These are phyloP conservation scores for Drosophila mulleri DNA, from an alignment of 2,888 invertebrate genomes.

Conservation along the genomic window DNA sequence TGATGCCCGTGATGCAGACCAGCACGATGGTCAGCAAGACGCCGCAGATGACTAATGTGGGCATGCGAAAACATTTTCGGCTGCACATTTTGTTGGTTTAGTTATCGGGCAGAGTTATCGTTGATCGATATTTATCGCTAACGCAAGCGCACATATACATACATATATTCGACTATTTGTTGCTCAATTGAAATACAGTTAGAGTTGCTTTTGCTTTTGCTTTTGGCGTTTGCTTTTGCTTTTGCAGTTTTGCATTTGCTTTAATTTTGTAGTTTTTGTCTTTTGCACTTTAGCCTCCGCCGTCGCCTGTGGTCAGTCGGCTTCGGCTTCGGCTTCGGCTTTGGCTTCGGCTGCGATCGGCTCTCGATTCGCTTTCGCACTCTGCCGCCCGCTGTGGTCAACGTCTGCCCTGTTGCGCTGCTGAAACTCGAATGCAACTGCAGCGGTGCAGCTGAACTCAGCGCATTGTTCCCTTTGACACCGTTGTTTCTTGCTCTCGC, in stretches of 20 bases:
- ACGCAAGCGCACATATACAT: background rate
- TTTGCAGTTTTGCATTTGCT: background rate
- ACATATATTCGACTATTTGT: too few species aligned
- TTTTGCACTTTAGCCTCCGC: conserved; percentile 31
- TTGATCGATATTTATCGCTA: conserved; percentile 15
- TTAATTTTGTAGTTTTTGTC: conserved; percentile 12
- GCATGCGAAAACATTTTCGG: conserved; percentile 84
- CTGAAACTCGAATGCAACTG: conserved; percentile 70
- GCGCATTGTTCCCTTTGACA: conserved; percentile 47
- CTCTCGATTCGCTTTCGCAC: conserved; percentile 40
- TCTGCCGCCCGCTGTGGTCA: conserved; percentile 38
- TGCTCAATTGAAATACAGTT: background rate
- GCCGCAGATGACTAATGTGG: conserved; percentile 84
- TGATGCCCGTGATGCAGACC: conserved; percentile 86
- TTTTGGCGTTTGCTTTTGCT: background rate
- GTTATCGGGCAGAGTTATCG: conserved; percentile 12
- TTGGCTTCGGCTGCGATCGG: conserved; percentile 11
- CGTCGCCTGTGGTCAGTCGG: conserved; percentile 18
- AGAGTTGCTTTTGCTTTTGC: background rate
- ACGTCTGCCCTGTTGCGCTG: conserved; percentile 63
- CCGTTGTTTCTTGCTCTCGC: conserved; percentile 7
- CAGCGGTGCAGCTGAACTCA: conserved; percentile 54
- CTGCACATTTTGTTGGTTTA: conserved; percentile 79
- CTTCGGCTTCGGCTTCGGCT: background rate
- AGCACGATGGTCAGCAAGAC: conserved; percentile 86